Percentiles rank a stretch among this genome's conserved stretches.
phyloP scores from a whole-genome alignment of 2,113 vertebrate species.

The Ciconia stormi region DNA sequence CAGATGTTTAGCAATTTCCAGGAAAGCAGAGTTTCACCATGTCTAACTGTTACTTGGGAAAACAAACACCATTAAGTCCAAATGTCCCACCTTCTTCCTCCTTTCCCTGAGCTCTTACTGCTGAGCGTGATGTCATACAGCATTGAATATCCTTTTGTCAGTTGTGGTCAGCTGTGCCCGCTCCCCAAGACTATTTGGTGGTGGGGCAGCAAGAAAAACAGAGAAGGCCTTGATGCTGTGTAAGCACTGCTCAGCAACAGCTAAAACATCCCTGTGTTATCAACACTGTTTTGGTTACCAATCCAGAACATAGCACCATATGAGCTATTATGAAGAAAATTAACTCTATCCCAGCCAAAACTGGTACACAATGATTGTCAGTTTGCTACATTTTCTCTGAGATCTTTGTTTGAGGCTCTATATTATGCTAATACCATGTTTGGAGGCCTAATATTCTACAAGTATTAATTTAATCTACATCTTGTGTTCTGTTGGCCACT shows the following conservation, averaged over 20 bases:
- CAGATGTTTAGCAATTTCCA: background rate
- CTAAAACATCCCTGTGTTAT: background rate
- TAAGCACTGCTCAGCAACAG: background rate
- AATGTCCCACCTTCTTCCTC: background rate
- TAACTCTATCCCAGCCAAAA: background rate
- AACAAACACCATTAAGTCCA: background rate
- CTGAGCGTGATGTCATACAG: background rate
- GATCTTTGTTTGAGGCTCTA: background rate
- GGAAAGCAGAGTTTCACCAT: background rate
- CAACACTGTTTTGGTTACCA: background rate
- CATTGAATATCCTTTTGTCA: background rate
- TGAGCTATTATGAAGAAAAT: background rate
- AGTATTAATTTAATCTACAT: background rate
- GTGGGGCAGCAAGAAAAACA: background rate
- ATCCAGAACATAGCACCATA: background rate
- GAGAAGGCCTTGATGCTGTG: background rate
- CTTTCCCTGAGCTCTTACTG: background rate
- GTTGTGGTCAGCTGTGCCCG: background rate
- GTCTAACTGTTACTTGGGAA: background rate
- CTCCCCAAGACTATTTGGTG: background rate
- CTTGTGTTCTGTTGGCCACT: background rate
- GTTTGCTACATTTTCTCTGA: fast-evolving
- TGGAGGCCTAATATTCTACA: background rate
- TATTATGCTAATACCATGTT: background rate
- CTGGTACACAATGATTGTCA: background rate